Conservation (phyloP, 2,888 invertebrate species). For the Drosophila rubida region DNA sequence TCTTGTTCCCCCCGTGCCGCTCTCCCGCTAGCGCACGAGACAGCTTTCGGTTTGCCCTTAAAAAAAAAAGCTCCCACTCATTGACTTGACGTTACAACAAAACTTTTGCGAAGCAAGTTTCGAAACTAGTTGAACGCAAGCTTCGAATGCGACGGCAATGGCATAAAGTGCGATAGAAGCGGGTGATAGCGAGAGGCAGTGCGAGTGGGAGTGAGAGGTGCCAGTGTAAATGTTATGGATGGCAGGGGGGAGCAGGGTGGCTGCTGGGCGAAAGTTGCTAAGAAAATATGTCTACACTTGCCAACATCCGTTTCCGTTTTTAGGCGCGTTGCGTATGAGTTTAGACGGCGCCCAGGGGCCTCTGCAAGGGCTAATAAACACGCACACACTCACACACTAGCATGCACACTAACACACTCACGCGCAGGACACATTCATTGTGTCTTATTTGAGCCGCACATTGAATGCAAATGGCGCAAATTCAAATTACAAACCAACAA, state of each 20-base stretch:
- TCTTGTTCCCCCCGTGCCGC: slow-evolving; percentile 4
- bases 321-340: slow-evolving; percentile 42
- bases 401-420: slow-evolving; percentile 8
- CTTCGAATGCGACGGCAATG: slow-evolving; percentile 12
- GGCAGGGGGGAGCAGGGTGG: slow-evolving; percentile 1
- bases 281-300: slow-evolving; percentile 75
- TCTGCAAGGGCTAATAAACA: slow-evolving; percentile 58
- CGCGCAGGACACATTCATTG: slow-evolving; percentile 62
- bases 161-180: neutral
- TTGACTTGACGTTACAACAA: slow-evolving; percentile 70
- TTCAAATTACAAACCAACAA: slow-evolving; percentile 70
- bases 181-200: slow-evolving; percentile 3
- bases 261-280: slow-evolving; percentile 56
- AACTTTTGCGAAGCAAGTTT: slow-evolving; percentile 56
- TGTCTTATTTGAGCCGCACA: slow-evolving; percentile 55
- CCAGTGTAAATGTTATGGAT: slow-evolving; percentile 50
- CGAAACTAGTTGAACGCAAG: slow-evolving; percentile 50
- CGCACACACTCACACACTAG: slow-evolving; percentile 19
- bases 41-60: slow-evolving; percentile 2
- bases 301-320: slow-evolving; percentile 72
- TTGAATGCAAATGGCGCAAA: slow-evolving; percentile 68
- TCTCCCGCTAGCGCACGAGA: neutral
- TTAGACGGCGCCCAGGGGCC: slow-evolving; percentile 26
- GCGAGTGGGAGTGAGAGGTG: too few species aligned
- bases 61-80: slow-evolving; percentile 53